phyloP scores from a whole-genome alignment of 92 coral and sea anemone genomes.

The Muricea muricata region DNA sequence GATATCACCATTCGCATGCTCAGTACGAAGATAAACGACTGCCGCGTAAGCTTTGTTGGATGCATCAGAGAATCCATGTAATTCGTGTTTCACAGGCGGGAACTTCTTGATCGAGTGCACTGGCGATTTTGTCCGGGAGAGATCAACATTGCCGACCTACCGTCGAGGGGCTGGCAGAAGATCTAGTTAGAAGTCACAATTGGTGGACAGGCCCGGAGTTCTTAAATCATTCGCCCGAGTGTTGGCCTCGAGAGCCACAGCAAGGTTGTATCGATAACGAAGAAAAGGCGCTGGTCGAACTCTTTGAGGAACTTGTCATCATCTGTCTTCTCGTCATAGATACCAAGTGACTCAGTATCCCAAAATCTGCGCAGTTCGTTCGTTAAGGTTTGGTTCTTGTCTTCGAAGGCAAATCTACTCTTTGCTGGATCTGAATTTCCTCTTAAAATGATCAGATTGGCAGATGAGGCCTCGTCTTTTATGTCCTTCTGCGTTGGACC shows the following conservation, averaged over 20 bases:
- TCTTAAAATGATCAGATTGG: conserved; percentile 1
- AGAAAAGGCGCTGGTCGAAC: not conserved
- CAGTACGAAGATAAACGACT: conserved; percentile 21
- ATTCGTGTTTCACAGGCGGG: conserved; percentile 18
- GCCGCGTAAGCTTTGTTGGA: conserved; percentile 27
- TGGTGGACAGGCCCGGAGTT: too few species aligned
- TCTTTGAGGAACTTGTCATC: not conserved
- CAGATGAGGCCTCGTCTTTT: not conserved
- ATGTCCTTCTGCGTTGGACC: conserved; percentile 11
- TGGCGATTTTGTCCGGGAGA: not conserved
- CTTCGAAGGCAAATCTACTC: conserved; percentile 6
- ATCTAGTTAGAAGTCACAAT: not conserved
- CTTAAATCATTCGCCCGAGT: conserved; percentile 28
- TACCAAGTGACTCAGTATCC: conserved; percentile 25
- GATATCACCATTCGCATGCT: conserved; percentile 24
- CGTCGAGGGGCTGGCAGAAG: not conserved
- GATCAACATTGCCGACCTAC: conserved; percentile 18
- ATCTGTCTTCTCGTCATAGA: not conserved
- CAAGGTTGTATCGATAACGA: conserved; percentile 17
- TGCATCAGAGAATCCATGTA: conserved; percentile 29
- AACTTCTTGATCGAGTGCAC: too few species aligned
- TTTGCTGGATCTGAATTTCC: conserved; percentile 2
- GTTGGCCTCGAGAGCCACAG: conserved; percentile 14
- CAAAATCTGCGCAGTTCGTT: conserved; percentile 34
- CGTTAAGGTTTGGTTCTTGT: conserved; percentile 18